Percentiles rank a stretch among this genome's conserved stretches.
Evolutionary conservation across 1,140 invertebrate genomes (phyloP).

Genomic region (Proales similis): DNA sequence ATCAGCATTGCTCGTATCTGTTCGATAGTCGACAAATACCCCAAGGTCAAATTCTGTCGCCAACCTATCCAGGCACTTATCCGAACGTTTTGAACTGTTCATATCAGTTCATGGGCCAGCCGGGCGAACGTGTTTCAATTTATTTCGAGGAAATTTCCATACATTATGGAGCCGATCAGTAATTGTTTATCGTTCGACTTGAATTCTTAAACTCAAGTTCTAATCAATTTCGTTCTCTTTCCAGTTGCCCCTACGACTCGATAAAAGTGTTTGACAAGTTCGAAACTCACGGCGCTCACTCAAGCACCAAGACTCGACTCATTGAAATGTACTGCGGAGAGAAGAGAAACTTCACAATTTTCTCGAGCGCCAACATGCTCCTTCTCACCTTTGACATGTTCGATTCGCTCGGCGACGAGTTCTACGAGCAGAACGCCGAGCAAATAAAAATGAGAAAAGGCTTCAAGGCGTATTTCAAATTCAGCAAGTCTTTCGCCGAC

Average conservation of each 20-base stretch:
- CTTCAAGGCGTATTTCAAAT: slow-evolving; percentile 35
- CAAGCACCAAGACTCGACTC: too few relatives aligned
- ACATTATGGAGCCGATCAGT: slow-evolving; percentile 97
- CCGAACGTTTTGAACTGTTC: slow-evolving; percentile 86
- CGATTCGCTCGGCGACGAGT: slow-evolving; percentile 32
- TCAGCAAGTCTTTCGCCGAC: slow-evolving; percentile 32
- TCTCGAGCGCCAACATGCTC: slow-evolving; percentile 10
- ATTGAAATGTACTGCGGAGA: slow-evolving; percentile 31
- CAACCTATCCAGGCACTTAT: slow-evolving; percentile 97
- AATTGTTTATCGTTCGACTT: slow-evolving; percentile 47
- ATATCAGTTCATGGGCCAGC: slow-evolving; percentile 84
- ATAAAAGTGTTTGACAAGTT: slow-evolving; percentile 34
- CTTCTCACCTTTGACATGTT: slow-evolving; percentile 25
- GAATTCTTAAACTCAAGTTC: not conserved
- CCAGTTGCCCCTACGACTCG: slow-evolving; percentile 35
- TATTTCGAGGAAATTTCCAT: slow-evolving; percentile 97
- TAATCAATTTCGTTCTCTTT: not conserved
- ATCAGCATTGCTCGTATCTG: slow-evolving; percentile 51
- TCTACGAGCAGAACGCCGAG: slow-evolving; percentile 14
- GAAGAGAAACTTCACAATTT: slow-evolving; percentile 31
- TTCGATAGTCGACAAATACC: slow-evolving; percentile 50
- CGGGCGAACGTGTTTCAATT: slow-evolving; percentile 80
- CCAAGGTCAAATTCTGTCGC: slow-evolving; percentile 79
- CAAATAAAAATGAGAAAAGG: slow-evolving; percentile 29
- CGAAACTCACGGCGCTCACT: too few relatives aligned